A percentile compares a stretch with the other conserved stretches of the same genome.
phyloP scores from a whole-genome alignment of 2,888 invertebrate genomes.

The Sipha maydis region DNA sequence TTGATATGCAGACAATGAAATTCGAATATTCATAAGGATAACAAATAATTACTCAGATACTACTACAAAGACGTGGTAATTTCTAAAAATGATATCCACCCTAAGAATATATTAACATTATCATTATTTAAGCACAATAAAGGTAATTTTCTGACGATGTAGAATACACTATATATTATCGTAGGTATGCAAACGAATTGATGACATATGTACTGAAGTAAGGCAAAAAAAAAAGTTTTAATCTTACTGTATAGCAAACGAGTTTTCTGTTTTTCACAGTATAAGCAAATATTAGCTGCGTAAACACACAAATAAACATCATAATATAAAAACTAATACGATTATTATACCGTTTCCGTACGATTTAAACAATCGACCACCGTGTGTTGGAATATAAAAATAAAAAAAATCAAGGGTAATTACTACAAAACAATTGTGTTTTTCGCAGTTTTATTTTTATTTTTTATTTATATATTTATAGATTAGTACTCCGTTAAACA shows the following conservation, averaged over 20 bases:
- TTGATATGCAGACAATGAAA: neutral
- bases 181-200: too few species aligned
- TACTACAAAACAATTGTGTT: neutral
- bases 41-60: neutral
- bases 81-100: neutral
- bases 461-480: slow-evolving; percentile 5
- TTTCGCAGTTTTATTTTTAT: neutral
- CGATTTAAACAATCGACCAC: neutral
- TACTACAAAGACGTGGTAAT: neutral
- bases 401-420: slow-evolving; percentile 22
- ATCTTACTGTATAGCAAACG: neutral
- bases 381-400: neutral
- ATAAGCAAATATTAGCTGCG: neutral
- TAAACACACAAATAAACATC: neutral
- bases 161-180: too few species aligned
- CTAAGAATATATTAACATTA: neutral
- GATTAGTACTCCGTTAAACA: slow-evolving; percentile 14
- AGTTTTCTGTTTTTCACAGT: neutral
- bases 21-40: neutral
- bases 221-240: neutral
- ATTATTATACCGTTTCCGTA: neutral
- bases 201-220: neutral
- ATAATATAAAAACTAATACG: neutral
- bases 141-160: neutral
- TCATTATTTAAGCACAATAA: neutral